Conservation (phyloP, 1,140 invertebrate genomes). For the Asbolus verrucosus region DNA sequence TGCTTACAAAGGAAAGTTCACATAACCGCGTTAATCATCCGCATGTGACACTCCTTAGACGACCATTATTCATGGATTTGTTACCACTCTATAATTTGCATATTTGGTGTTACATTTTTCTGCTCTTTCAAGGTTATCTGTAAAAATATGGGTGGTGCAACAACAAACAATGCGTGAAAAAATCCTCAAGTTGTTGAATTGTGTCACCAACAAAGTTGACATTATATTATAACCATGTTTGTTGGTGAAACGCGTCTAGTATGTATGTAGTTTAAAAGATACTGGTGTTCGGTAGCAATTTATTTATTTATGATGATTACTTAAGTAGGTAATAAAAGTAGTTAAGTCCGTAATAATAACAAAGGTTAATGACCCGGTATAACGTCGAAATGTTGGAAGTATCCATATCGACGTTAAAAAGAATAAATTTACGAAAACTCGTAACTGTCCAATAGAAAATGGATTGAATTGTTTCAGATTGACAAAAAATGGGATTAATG, state of each 20-base stretch:
- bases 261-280: constrained; percentile 5
- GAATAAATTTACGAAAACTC: too few relatives aligned
- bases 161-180: too few relatives aligned
- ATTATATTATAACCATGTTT: not conserved
- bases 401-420: too few relatives aligned
- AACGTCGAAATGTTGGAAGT: not conserved
- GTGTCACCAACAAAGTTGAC: too few relatives aligned
- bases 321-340: constrained; percentile 26
- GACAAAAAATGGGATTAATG: constrained; percentile 5
- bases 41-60: constrained; percentile 22
- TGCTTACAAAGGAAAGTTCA: constrained; percentile 29
- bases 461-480: not conserved
- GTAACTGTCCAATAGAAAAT: not conserved
- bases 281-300: constrained; percentile 11
- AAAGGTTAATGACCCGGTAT: constrained; percentile 10
- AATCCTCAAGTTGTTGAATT: too few relatives aligned
- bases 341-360: constrained; percentile 10
- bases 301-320: constrained; percentile 18
- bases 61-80: constrained; percentile 25
- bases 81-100: constrained; percentile 33
- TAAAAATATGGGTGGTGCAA: constrained; percentile 15
- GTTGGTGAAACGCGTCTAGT: not conserved
- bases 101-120: constrained; percentile 32
- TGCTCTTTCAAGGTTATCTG: constrained; percentile 8
- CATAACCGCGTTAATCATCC: constrained; percentile 14